Percentiles rank a stretch among this genome's conserved stretches.
phyloP scores from a whole-genome alignment of 2,797 vertebrate genomes.

The Otolemur crassicaudatus region DNA sequence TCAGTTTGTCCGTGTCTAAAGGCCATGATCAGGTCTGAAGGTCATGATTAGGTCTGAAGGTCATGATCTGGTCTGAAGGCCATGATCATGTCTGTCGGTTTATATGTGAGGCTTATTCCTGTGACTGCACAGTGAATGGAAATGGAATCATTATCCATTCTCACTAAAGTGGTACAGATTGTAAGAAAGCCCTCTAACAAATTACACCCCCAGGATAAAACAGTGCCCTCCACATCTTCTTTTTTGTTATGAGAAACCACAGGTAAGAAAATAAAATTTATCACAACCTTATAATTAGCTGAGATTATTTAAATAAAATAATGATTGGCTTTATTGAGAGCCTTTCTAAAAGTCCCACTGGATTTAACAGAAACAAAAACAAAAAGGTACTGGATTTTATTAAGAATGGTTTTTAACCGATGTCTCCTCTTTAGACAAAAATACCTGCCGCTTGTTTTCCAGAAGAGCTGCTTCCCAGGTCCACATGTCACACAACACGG shows the following conservation, averaged over 20 bases:
- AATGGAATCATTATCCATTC: not conserved
- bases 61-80: too few species aligned
- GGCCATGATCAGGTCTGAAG: not conserved
- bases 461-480: slow-evolving; percentile 88
- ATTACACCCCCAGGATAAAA: not conserved
- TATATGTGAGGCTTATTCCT: not conserved
- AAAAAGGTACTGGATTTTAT: not conserved
- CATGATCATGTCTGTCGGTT: not conserved
- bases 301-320: not conserved
- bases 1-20: not conserved
- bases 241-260: slow-evolving; percentile 30
- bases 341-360: not conserved
- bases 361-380: not conserved
- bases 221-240: not conserved
- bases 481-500: slow-evolving; percentile 90
- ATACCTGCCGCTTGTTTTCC: slow-evolving; percentile 89
- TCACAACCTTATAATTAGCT: not conserved
- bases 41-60: too few species aligned
- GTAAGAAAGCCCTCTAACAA: not conserved
- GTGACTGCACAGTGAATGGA: not conserved
- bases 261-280: slow-evolving; percentile 31
- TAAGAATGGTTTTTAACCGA: slow-evolving; percentile 33
- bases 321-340: slow-evolving; percentile 19
- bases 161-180: not conserved
- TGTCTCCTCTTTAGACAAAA: slow-evolving; percentile 40